These are phyloP conservation scores for Monochamus alternatus DNA, from an alignment of 2,888 invertebrate species.

Conservation along the genomic window DNA sequence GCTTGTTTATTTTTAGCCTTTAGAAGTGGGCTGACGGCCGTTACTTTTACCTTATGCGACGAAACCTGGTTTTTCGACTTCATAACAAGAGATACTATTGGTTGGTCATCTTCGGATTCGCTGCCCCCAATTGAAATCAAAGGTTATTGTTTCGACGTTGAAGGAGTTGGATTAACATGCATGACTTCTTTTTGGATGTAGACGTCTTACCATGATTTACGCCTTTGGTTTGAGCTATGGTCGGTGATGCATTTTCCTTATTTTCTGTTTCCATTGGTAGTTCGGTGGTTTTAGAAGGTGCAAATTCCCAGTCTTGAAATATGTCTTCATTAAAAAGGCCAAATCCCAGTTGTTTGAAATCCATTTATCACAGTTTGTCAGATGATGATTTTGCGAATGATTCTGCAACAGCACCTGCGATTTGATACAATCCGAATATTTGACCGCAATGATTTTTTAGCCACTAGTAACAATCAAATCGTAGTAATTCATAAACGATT, in stretches of 20 bases:
- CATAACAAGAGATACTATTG: conserved; percentile 6
- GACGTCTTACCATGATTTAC: background rate
- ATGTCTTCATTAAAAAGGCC: conserved; percentile 6
- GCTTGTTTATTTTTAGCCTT: conserved; percentile 3
- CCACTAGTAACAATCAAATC: conserved; percentile 5
- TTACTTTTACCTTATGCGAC: background rate
- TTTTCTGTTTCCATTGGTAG: conserved; percentile 1
- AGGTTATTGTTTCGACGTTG: background rate
- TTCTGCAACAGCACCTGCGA: background rate
- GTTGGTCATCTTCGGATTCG: conserved; percentile 2
- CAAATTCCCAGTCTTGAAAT: conserved; percentile 16
- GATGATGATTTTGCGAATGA: background rate
- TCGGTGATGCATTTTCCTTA: background rate
- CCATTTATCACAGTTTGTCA: conserved; percentile 6
- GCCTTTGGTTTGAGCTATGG: background rate
- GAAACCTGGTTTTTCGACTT: background rate
- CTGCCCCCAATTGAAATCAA: conserved; percentile 3
- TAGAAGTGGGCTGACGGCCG: background rate
- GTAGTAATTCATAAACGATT: conserved; percentile 3
- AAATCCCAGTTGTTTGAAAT: conserved; percentile 3
- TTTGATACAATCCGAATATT: background rate
- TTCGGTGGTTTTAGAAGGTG: background rate
- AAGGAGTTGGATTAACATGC: background rate
- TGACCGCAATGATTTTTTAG: conserved; percentile 13
- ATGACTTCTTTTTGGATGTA: background rate